Evolutionary conservation across 1,140 invertebrate species (phyloP).

Genomic region (Diachasma alloeum): DNA sequence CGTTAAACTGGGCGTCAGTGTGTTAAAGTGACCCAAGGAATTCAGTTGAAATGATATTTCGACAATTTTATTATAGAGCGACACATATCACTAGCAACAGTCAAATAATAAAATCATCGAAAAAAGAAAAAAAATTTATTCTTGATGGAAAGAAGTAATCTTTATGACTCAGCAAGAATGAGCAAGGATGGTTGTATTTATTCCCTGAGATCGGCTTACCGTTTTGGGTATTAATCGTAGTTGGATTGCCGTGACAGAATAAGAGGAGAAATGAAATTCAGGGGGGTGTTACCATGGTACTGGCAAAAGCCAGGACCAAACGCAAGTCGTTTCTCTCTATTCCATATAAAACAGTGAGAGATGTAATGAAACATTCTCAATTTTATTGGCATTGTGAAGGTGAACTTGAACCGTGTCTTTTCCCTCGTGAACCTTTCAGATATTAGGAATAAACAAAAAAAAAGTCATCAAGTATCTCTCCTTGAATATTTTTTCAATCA

Average conservation of each 20-base stretch:
- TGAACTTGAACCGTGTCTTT: background rate
- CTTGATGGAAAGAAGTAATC: background rate
- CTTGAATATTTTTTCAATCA: background rate
- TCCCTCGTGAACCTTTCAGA: no score
- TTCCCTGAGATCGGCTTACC: conserved; percentile 54
- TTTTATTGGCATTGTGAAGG: conserved; percentile 37
- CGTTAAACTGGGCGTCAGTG: background rate
- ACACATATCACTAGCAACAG: no score
- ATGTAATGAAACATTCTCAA: conserved; percentile 59
- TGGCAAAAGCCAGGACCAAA: background rate
- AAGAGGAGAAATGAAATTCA: conserved; percentile 3
- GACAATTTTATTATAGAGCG: background rate
- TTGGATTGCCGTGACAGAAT: conserved; percentile 14
- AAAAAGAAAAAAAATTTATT: background rate
- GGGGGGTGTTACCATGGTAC: conserved; percentile 55
- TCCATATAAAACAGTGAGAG: conserved; percentile 32
- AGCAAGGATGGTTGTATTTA: background rate
- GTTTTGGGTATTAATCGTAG: conserved; percentile 44
- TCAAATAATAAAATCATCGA: no score
- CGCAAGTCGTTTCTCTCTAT: background rate
- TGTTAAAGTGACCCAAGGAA: conserved; percentile 5
- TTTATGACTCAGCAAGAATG: background rate
- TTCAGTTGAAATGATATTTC: background rate
- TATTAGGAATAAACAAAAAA: background rate
- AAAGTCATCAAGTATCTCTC: background rate